A percentile compares a stretch with the other conserved stretches of the same genome.
phyloP scores from a whole-genome alignment of 1,140 invertebrate genomes.

The Monochamus saltuarius region DNA sequence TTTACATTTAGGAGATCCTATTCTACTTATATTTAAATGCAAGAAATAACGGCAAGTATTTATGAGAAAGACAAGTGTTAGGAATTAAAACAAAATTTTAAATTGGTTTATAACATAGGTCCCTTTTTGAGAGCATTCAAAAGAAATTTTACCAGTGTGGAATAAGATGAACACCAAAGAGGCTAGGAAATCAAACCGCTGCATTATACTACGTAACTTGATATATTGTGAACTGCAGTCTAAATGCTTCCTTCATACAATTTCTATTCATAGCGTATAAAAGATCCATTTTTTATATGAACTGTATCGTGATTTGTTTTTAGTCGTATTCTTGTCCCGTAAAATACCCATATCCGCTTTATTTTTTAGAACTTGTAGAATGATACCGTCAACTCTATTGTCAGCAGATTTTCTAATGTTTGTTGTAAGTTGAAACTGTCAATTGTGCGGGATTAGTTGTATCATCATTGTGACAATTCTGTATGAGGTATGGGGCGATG shows the following conservation, averaged over 20 bases:
- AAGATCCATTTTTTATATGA: constrained; percentile 21
- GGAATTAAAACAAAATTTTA: too few species aligned
- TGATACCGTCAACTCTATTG: constrained; percentile 20
- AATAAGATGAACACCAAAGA: not conserved
- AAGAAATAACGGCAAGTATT: too few species aligned
- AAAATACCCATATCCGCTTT: constrained; percentile 23
- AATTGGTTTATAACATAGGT: too few species aligned
- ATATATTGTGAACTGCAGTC: constrained; percentile 29
- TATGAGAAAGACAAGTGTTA: too few species aligned
- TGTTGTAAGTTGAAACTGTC: constrained; percentile 8
- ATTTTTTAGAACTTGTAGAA: constrained; percentile 10
- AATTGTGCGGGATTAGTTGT: constrained; percentile 6
- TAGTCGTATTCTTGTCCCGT: not conserved
- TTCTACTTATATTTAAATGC: too few species aligned
- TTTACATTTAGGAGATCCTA: too few species aligned
- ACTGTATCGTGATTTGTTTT: constrained; percentile 12
- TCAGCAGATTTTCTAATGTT: constrained; percentile 18
- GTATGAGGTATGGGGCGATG: not conserved
- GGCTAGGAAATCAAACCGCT: constrained; percentile 15
- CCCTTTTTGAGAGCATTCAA: too few species aligned
- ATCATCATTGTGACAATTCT: constrained; percentile 11
- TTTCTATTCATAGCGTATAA: constrained; percentile 20
- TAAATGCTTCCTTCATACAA: constrained; percentile 15
- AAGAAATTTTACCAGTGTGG: not conserved
- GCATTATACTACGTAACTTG: constrained; percentile 17